A percentile compares a stretch with the other conserved stretches of the same genome.
These are phyloP conservation scores for Drosophila teissieri DNA, from an alignment of 1,140 invertebrate genomes.

Conservation along the genomic window DNA sequence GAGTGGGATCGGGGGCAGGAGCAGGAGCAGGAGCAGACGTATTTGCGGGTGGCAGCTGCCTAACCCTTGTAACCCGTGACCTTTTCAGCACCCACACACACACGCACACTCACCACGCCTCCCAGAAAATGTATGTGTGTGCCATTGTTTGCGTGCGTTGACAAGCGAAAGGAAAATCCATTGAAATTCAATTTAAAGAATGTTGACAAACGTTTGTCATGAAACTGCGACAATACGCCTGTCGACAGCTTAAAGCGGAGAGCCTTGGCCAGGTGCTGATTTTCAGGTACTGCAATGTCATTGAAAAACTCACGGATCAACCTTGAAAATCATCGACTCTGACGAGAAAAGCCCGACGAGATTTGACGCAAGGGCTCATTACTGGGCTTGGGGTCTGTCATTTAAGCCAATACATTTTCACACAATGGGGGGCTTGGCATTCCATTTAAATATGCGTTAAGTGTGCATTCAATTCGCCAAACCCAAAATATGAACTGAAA, in stretches of 20 bases:
- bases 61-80: conserved; percentile 65
- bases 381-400: conserved; percentile 18
- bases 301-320: conserved; percentile 26
- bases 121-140: background rate
- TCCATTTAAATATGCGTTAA: background rate
- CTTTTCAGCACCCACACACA: conserved; percentile 30
- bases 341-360: conserved; percentile 28
- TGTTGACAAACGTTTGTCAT: conserved; percentile 67
- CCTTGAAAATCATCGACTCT: conserved; percentile 36
- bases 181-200: conserved; percentile 66
- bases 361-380: conserved; percentile 32
- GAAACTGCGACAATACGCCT: conserved; percentile 22
- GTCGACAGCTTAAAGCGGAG: conserved; percentile 44
- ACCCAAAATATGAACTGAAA: background rate
- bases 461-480: background rate
- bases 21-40: too few relatives aligned
- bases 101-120: too few relatives aligned
- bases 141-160: conserved; percentile 50
- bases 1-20: too few relatives aligned
- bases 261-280: conserved; percentile 24
- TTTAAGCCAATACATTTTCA: background rate
- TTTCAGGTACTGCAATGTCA: conserved; percentile 44
- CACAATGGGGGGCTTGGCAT: background rate
- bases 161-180: conserved; percentile 63
- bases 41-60: conserved; percentile 22